These are phyloP conservation scores for Plumapathes pennacea DNA, from an alignment of 92 coral and sea anemone species.

Conservation along the genomic window DNA sequence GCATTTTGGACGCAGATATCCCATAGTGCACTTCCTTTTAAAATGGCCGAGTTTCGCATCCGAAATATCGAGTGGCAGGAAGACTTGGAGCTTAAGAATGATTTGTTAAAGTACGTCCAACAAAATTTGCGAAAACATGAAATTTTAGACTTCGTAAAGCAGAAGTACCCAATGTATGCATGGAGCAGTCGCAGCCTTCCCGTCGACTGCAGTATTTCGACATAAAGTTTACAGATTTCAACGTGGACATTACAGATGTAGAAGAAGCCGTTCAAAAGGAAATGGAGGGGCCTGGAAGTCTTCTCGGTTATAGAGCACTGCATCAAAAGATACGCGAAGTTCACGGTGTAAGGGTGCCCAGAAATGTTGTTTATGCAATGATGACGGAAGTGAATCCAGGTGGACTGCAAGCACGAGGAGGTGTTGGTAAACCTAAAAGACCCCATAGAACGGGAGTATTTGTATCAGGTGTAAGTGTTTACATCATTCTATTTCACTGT, in stretches of 20 bases:
- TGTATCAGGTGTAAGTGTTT: constrained; percentile 35
- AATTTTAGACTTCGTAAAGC: constrained; percentile 50
- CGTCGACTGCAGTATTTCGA: constrained; percentile 48
- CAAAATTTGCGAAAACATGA: constrained; percentile 48
- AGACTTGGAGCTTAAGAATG: constrained; percentile 40
- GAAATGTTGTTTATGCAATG: constrained; percentile 52
- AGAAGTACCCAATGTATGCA: constrained; percentile 51
- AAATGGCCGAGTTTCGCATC: constrained; percentile 20
- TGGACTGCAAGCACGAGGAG: constrained; percentile 57
- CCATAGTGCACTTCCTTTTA: constrained; percentile 14
- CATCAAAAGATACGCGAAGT: constrained; percentile 50
- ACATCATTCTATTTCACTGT: too few relatives aligned
- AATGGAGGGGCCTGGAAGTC: constrained; percentile 61
- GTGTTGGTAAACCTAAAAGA: constrained; percentile 59
- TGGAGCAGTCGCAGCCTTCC: constrained; percentile 64
- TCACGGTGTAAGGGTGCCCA: constrained; percentile 56
- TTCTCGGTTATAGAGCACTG: constrained; percentile 53
- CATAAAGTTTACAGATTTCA: constrained; percentile 40
- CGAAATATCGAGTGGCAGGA: constrained; percentile 57
- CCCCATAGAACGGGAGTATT: constrained; percentile 43
- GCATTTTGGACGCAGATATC: constrained; percentile 21
- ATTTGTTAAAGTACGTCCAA: constrained; percentile 38
- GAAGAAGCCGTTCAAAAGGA: constrained; percentile 53
- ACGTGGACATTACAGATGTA: constrained; percentile 44
- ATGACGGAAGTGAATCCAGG: constrained; percentile 52